These are phyloP conservation scores for Limnothrissa miodon DNA, from an alignment of 2,113 vertebrate genomes.

Conservation along the genomic window DNA sequence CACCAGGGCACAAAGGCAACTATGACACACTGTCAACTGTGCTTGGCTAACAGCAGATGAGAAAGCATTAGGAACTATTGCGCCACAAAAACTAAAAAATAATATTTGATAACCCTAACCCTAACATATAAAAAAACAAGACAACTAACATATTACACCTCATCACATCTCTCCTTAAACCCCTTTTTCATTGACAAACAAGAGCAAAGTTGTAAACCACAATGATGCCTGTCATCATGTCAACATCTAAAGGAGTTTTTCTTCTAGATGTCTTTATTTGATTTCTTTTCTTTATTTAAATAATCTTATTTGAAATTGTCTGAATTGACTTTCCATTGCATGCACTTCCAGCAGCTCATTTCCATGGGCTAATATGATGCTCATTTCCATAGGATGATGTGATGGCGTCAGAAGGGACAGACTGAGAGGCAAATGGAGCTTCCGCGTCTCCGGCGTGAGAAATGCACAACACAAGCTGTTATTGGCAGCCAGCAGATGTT, in stretches of 20 bases:
- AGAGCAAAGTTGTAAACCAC: background rate
- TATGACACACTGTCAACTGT: too few relatives aligned
- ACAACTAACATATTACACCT: background rate
- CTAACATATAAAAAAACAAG: too few relatives aligned
- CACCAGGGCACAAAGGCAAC: background rate
- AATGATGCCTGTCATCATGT: conserved; percentile 19
- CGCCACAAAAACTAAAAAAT: too few relatives aligned
- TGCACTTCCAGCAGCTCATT: conserved; percentile 38
- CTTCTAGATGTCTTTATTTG: too few relatives aligned
- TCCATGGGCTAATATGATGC: conserved; percentile 46
- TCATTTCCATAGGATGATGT: conserved; percentile 42
- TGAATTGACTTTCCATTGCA: conserved; percentile 35
- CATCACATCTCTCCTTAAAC: background rate
- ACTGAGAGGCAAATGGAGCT: conserved; percentile 62
- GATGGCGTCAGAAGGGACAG: conserved; percentile 43
- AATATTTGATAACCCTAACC: too few relatives aligned
- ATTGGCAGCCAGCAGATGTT: conserved; percentile 77
- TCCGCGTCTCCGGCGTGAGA: conserved; percentile 62
- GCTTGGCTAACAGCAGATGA: background rate
- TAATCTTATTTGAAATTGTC: background rate
- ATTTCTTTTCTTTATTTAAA: too few relatives aligned
- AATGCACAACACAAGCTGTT: conserved; percentile 71
- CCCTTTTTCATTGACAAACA: background rate
- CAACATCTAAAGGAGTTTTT: conserved; percentile 21
- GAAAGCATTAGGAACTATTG: conserved; percentile 7